A percentile compares a stretch with the other conserved stretches of the same genome.
phyloP scores from a whole-genome alignment of 1,140 invertebrate genomes.

The Trichogramma pretiosum region DNA sequence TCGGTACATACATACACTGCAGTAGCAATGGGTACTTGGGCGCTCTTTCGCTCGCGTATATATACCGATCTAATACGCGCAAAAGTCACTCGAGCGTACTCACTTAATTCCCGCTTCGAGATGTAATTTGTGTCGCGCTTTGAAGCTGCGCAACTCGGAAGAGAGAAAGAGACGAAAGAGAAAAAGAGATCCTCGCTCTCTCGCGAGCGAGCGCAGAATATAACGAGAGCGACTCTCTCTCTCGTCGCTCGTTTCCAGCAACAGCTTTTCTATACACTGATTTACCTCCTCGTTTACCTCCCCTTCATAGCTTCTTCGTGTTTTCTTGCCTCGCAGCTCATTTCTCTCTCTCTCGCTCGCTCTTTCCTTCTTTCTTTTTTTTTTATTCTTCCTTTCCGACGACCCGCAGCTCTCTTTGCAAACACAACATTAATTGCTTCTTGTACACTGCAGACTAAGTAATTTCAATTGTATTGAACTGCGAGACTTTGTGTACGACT shows the following conservation, averaged over 20 bases:
- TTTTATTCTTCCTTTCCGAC: neutral
- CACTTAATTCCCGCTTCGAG: conserved; percentile 32
- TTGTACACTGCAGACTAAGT: conserved; percentile 5
- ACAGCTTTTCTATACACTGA: too few relatives aligned
- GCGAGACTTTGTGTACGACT: too few relatives aligned
- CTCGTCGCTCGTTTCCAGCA: too few relatives aligned
- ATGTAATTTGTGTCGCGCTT: conserved; percentile 35
- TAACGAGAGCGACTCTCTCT: too few relatives aligned
- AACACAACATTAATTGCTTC: conserved; percentile 13
- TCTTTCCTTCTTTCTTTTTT: neutral
- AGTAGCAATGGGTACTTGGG: too few relatives aligned
- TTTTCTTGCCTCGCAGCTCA: neutral
- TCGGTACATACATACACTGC: too few relatives aligned
- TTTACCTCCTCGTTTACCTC: conserved; percentile 10
- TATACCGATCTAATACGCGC: conserved; percentile 21
- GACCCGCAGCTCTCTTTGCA: conserved; percentile 9
- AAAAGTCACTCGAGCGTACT: conserved; percentile 26
- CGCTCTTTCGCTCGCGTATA: neutral
- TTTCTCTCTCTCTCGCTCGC: neutral
- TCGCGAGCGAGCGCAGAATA: conserved; percentile 13
- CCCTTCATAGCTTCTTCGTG: neutral
- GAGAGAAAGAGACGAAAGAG: too few relatives aligned
- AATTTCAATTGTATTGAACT: conserved; percentile 9
- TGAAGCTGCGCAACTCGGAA: conserved; percentile 27
- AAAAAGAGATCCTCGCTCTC: conserved; percentile 20